Evolutionary conservation across 2,113 vertebrate species (phyloP).

Genomic region (Bettongia penicillata): DNA sequence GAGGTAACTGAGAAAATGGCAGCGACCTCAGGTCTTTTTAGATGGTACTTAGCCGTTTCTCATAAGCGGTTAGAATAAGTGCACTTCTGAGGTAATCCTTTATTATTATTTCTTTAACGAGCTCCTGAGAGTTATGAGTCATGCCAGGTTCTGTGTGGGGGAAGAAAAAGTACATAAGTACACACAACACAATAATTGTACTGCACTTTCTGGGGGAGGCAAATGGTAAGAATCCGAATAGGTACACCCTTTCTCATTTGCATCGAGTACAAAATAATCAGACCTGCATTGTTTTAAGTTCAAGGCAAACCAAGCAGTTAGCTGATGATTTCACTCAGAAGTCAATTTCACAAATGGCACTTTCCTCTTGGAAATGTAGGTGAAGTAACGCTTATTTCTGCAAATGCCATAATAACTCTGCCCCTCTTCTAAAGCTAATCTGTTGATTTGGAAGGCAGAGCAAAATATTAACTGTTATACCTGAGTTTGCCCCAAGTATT

Average conservation of each 20-base stretch:
- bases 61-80: conserved; percentile 20
- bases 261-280: conserved; percentile 60
- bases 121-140: background rate
- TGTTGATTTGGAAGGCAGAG: background rate
- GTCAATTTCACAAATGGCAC: conserved; percentile 62
- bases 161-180: background rate
- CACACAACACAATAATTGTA: conserved; percentile 45
- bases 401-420: background rate
- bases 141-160: conserved; percentile 13
- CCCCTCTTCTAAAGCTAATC: background rate
- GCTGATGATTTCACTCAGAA: conserved; percentile 57
- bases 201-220: background rate
- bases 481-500: background rate
- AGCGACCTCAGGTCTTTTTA: conserved; percentile 11
- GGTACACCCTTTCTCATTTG: conserved; percentile 57
- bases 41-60: conserved; percentile 16
- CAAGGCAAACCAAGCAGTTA: conserved; percentile 61
- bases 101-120: background rate
- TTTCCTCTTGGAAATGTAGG: conserved; percentile 48
- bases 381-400: background rate
- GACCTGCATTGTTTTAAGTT: conserved; percentile 67
- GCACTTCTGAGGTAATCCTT: background rate
- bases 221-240: conserved; percentile 53
- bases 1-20: background rate
- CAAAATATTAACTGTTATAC: background rate